A percentile compares a stretch with the other conserved stretches of the same genome.
Conservation (phyloP, 1,140 invertebrate genomes). For the Wasmannia auropunctata region DNA sequence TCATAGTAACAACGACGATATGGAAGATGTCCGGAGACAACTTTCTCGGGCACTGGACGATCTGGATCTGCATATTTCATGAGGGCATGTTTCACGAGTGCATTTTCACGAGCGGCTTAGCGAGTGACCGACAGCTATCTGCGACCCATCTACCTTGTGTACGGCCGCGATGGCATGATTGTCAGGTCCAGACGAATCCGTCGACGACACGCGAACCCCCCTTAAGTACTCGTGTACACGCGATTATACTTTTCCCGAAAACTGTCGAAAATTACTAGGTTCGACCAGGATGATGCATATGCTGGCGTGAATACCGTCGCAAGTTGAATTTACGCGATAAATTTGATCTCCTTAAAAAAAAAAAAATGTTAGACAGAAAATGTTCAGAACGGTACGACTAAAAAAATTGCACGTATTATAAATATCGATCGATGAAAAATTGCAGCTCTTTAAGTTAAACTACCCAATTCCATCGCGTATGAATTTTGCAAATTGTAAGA, state of each 20-base stretch:
- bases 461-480: background rate
- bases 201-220: conserved; percentile 56
- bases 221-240: conserved; percentile 38
- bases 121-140: conserved; percentile 49
- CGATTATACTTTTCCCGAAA: conserved; percentile 38
- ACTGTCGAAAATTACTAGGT: conserved; percentile 42
- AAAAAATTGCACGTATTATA: background rate
- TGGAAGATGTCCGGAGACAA: conserved; percentile 36
- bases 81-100: conserved; percentile 24
- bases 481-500: background rate
- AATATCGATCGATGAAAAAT: background rate
- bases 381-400: background rate
- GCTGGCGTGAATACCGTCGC: background rate
- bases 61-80: conserved; percentile 48
- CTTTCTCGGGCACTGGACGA: conserved; percentile 16
- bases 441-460: background rate
- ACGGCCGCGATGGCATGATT: conserved; percentile 34
- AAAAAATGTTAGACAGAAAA: background rate
- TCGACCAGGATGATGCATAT: background rate
- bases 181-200: conserved; percentile 45
- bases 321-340: conserved; percentile 12
- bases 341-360: background rate
- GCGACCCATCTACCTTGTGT: conserved; percentile 31
- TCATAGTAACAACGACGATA: conserved; percentile 26
- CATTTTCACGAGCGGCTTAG: conserved; percentile 36